Evolutionary conservation across 2,113 vertebrate genomes (phyloP).

Genomic region (Cariama cristata): DNA sequence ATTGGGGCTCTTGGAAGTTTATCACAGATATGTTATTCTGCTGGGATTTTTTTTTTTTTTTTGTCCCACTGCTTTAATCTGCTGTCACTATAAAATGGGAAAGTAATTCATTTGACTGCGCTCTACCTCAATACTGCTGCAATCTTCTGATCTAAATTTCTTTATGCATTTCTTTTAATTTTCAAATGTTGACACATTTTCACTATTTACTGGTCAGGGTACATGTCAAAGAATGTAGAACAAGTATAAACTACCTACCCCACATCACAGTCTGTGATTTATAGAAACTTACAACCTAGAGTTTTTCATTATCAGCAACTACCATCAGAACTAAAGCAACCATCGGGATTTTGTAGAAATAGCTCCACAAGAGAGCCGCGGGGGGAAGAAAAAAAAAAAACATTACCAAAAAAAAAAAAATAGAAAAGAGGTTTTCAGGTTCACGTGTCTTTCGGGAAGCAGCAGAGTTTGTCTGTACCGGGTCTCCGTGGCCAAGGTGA

Average conservation of each 20-base stretch:
- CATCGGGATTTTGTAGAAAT: not conserved
- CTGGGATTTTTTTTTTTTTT: not conserved
- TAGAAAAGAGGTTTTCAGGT: not conserved
- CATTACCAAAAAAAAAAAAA: too few species aligned
- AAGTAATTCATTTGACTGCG: conserved; percentile 6
- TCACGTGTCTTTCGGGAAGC: not conserved
- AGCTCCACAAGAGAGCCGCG: not conserved
- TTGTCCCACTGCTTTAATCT: conserved; percentile 2
- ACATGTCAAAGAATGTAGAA: not conserved
- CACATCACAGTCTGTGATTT: not conserved
- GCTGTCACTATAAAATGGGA: not conserved
- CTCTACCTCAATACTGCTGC: not conserved
- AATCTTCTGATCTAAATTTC: not conserved
- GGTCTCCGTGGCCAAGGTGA: not conserved
- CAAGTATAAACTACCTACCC: not conserved
- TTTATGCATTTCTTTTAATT: conserved; percentile 5
- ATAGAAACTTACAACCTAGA: not conserved
- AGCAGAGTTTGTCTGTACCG: not conserved
- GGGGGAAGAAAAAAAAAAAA: not conserved
- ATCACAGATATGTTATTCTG: not conserved
- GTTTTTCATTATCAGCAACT: not conserved
- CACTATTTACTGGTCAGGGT: not conserved
- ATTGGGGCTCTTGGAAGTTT: not conserved
- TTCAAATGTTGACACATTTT: not conserved
- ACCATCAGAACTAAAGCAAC: not conserved